Evolutionary conservation across 1,140 invertebrate genomes (phyloP).

Genomic region (Drepana arcuata): DNA sequence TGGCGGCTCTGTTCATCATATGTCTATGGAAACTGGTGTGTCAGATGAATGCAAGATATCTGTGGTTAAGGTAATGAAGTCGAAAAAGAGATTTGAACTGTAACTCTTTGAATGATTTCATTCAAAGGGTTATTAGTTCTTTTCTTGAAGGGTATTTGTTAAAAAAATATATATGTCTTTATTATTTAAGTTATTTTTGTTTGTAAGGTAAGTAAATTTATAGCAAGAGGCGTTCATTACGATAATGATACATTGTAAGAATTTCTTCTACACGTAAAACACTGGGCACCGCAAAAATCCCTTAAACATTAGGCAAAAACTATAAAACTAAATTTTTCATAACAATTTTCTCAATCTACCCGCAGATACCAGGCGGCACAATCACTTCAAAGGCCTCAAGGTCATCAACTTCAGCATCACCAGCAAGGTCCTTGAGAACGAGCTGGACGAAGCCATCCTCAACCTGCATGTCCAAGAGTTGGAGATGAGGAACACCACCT

Average conservation of each 20-base stretch:
- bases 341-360: slow-evolving; percentile 5
- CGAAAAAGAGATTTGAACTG: too few relatives aligned
- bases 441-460: slow-evolving; percentile 69
- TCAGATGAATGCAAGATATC: background rate
- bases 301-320: too few relatives aligned
- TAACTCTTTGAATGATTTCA: too few relatives aligned
- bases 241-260: too few relatives aligned
- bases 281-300: too few relatives aligned
- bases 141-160: too few relatives aligned
- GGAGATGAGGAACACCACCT: slow-evolving; percentile 40
- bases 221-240: too few relatives aligned
- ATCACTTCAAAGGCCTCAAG: slow-evolving; percentile 62
- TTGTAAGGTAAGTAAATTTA: too few relatives aligned
- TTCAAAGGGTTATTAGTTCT: too few relatives aligned
- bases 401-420: slow-evolving; percentile 74
- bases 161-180: too few relatives aligned
- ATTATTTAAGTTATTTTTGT: too few relatives aligned
- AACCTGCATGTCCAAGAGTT: slow-evolving; percentile 71
- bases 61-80: slow-evolving; percentile 5
- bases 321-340: background rate
- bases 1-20: slow-evolving; percentile 44
- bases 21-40: slow-evolving; percentile 4
- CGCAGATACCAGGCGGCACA: slow-evolving; percentile 61
- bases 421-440: slow-evolving; percentile 70
- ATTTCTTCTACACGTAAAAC: too few relatives aligned